Evolutionary conservation across 2,888 invertebrate genomes (phyloP), one percentile per base, ranked within the genome.

Genomic region (Gibbula magus): DNA sequence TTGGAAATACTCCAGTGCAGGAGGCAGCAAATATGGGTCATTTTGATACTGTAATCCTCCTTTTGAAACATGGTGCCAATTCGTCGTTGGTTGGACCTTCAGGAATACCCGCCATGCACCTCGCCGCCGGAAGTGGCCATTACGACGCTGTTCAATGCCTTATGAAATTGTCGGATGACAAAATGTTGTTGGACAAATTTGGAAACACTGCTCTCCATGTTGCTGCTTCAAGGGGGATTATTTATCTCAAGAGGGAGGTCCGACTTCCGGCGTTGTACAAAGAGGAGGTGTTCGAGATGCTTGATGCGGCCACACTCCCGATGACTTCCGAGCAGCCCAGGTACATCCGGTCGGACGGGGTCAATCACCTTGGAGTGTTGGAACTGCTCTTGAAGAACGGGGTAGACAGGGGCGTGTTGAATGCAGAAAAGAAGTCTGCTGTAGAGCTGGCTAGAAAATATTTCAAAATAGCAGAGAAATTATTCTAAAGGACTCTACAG

Each of bases 131-230:
- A 20, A 82, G 81, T 75, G 84, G 86, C 22, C 51, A 80, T 51
- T 39, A 25, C 7, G 52, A 75, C 25, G 76, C 80, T 7, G 75
- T 81, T 2, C 61, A 61, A 18, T 3, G 56, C 5, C 53, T 85
- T 10, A 39, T 83, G 16, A 66, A 77, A n/a, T n/a, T 25, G 54
- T 75, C 74, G 2, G 39, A 56, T 22, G 75, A 81, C 35, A 75
- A 67, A 2, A 67, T 82, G 39, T 13, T 67, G 13, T 7, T 70
- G 13, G 85, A 85, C 52, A 54, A 13, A 8, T 75, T 45, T 10
- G 80, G 81, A 22, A 80, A 79, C 35, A 81, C 84, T 2, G 79
- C 84, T 10, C 51, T 85, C 16, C 85, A 84, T 52, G 25, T 85
- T 2, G 84, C 84, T 45, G 80, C 81, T 5, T 79, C 79, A 22